Base-by-base conservation (phyloP, 1,140 invertebrate genomes). In the Cyphomyrmex costatus region DNA sequence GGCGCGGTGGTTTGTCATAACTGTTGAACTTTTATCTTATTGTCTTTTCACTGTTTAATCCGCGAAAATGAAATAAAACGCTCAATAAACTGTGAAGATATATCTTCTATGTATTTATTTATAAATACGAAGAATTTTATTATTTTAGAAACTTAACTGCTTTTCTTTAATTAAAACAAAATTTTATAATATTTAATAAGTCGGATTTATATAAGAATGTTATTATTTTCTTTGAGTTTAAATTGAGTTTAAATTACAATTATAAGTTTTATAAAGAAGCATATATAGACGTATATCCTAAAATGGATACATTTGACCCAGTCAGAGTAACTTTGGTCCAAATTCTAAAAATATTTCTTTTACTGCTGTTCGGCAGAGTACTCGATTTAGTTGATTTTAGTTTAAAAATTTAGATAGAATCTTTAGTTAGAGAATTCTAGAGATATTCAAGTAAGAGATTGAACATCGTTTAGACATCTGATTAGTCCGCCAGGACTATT, bases 41-140 rank as follows among this genome's bases (percentile, higher is more conserved):
- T 53, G 24, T 16, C 66, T 60, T 82, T 71, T 61, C 68, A 8
- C 1, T 70, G 19, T 21, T 68, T 21, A 53, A 70, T 49, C 24
- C 14, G 27, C 36, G 51, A 19, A n/a, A 21, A 58, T 71, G 12
- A 71, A 73, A 74, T 74, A 74, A 68, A 68, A 83, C 53, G 27
- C 8, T 49, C 33, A 12, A 49, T 60, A 83, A 4, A 73, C 1
- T 16, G 7, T 10, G 2, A 60, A 42, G 6, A 46, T 73, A 51
- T 12, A 24, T 49, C 8, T 51, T 51, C 4, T 33, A 24, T 3
- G 16, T 21, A 30, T 19, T 14, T 36, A 27, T 56, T 7, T 30
- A 12, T n/a, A 27, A n/a, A 74, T 24, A 4, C 16, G 30, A 21
- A 16, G 27, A 14, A 58, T 56, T 16, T 33, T 21, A 33, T 8